Evolutionary conservation across 1,140 invertebrate species (phyloP), one percentile per base, ranked within the genome.

Genomic region (Drosophila yakuba): DNA sequence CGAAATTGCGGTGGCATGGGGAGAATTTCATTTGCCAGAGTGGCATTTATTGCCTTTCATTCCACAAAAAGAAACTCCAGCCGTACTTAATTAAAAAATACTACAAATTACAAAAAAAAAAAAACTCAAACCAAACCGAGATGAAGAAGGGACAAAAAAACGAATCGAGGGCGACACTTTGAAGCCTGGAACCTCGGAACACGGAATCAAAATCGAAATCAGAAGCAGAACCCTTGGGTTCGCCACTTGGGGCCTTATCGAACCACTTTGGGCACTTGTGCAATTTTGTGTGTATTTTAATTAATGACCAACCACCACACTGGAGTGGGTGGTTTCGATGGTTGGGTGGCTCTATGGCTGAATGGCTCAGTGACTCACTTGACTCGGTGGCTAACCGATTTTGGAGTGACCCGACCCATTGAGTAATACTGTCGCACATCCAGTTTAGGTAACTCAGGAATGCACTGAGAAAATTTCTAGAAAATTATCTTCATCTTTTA

Each of bases 211-310:
- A 15, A 23, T 12, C 50, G 7, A 4, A 36, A 17, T 11, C 50
- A 17, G 7, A 32, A 20, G 4, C 28, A 35, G 17, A 35, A 35
- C 56, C n/a, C 38, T 62, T 25, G 23, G 20, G 11, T 14, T 25
- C 20, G 12, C 44, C 35, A 14, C 39, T 44, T 7, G 20, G 11
- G 20, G 44, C 63, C 54, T 59, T 64, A 73, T 73, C 68, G 69
- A 73, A 73, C 56, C 62, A 61, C 62, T 64, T 36, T 20, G 48
- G 50, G 43, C 67, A 73, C 72, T 80, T 83, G 59, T 45, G 47
- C 45, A 57, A 73, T 74, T 80, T 84, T 67, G 55, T 84, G 55
- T 84, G 61, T 75, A 80, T 85, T 85, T 85, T 85, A 85, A 85
- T 85, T 86, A 85, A 85, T 85, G 78, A 76, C 72, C 71, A 52